Evolutionary conservation across 1,140 invertebrate species (phyloP), one percentile per base, ranked within the genome.

Genomic region (Ephestia elutella): DNA sequence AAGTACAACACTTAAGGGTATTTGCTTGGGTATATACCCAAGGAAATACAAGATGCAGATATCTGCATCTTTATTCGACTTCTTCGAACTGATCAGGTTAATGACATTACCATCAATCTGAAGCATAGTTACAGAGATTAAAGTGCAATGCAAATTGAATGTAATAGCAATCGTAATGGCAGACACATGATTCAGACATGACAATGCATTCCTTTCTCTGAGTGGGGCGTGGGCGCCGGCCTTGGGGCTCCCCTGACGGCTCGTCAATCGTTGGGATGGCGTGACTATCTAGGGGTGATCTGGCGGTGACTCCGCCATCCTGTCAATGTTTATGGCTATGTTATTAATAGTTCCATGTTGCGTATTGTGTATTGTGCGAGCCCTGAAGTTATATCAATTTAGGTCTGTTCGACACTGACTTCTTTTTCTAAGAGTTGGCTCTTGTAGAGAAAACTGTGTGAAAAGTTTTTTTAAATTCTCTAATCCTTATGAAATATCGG

Each of bases 101-200:
- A 55, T 32, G 54, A 44, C 35, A 64, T 35, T 32, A 32, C 30
- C 38, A 44, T 44, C n/a, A 44, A 44, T 44, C 38, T 17, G 13
- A 1, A 15, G 38, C 13, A 15, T 44, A 15, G 38, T 44, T 44
- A 15, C 38, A 15, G 38, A 44, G 38, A 44, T 44, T 15, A 44
- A 50, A 38, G 32, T n/a, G 62, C 65, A 60, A 66, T 66, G 58
- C 57, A 56, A 62, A 68, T 65, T 59, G 69, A 44, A 57, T 63
- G 54, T 63, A 62, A 65, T 67, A 64, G 62, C 63, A 62, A 56
- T 49, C 48, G 48, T 57, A 62, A 57, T 58, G 51, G 53, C 38
- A 21, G 15, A 50, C 51, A 63, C 65, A 59, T 68, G 73, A 69
- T 70, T 73, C 66, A 67, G 50, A n/a, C 50, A 15, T 53, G 50